phyloP scores from a whole-genome alignment of 2,888 invertebrate species.

The Galerucella pusilla region DNA sequence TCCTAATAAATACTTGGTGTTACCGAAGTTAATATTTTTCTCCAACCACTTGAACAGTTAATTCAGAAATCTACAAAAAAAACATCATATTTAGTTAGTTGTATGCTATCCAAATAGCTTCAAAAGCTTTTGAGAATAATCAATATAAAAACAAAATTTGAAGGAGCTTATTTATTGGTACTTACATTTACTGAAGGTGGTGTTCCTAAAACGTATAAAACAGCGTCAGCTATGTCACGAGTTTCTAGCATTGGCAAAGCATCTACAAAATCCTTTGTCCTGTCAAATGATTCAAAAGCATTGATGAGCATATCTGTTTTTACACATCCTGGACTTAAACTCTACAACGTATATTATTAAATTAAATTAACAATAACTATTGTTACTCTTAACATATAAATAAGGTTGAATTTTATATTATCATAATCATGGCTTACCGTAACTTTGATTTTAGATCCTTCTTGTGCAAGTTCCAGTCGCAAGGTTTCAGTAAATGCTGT shows the following conservation, averaged over 20 bases:
- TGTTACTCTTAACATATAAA: too few relatives aligned
- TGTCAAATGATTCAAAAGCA: not conserved
- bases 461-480: constrained; percentile 40
- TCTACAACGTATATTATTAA: not conserved
- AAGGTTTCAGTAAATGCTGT: constrained; percentile 46
- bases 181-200: constrained; percentile 3
- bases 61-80: too few relatives aligned
- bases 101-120: too few relatives aligned
- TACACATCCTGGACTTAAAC: not conserved
- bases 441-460: constrained; percentile 47
- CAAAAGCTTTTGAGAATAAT: too few relatives aligned
- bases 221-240: not conserved
- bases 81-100: too few relatives aligned
- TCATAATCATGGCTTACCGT: constrained; percentile 40
- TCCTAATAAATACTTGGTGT: too few relatives aligned
- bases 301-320: not conserved
- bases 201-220: not conserved
- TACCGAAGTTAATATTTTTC: too few relatives aligned
- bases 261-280: not conserved
- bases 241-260: not conserved
- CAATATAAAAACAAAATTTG: too few relatives aligned
- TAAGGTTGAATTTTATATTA: not conserved
- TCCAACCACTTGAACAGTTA: too few relatives aligned
- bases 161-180: not conserved
- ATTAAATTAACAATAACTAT: not conserved